Base-by-base conservation (phyloP, 2,888 invertebrate species). In the Rhingia campestris region DNA sequence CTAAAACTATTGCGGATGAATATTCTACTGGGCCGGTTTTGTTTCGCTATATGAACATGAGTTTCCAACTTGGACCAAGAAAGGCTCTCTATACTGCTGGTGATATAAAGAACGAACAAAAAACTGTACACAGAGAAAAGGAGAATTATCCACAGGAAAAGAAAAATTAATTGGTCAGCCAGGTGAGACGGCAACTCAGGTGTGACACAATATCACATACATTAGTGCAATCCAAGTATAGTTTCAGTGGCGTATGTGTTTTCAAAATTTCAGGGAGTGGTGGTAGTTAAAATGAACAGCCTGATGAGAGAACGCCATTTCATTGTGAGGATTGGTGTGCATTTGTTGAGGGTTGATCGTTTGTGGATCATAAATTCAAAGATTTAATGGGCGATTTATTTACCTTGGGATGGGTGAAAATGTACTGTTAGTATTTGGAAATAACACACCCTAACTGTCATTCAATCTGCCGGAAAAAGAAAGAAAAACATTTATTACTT, bases 161-260 rank as follows among this genome's bases (percentile, higher is more conserved):
- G 2, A 7, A 70, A 51, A 81, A 66, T 63, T 66, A 82, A 74
- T 79, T 86, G 75, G 47, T 64, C 56, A 86, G 58, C 79, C 82
- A 75, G 64, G 74, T 72, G 82, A 72, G 53, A 87, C 87, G 87
- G 87, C 87, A 89, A 90, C 90, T 91, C 89, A 91, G 89, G 90
- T 90, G 91, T 91, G 90, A 90, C 90, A 89, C 76, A 72, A 61
- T 69, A 64, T 76, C 61, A 69, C 73, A 64, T 67, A 76, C 58
- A 80, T 41, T 49, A 45, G 3, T 45, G 47, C 30, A 32, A 35
- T 32, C 33, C 47, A 32, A 39, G 41, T 33, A 14, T 39, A 9
- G 6, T 12, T 14, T 47, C 56, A 67, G 75, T 58, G 67, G 35
- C 61, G 49, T 80, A 61, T 67, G 72, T 51, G 4, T 70, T 64